Evolutionary conservation across 2,113 vertebrate genomes (phyloP).

Genomic region (Lucifuga dentata): DNA sequence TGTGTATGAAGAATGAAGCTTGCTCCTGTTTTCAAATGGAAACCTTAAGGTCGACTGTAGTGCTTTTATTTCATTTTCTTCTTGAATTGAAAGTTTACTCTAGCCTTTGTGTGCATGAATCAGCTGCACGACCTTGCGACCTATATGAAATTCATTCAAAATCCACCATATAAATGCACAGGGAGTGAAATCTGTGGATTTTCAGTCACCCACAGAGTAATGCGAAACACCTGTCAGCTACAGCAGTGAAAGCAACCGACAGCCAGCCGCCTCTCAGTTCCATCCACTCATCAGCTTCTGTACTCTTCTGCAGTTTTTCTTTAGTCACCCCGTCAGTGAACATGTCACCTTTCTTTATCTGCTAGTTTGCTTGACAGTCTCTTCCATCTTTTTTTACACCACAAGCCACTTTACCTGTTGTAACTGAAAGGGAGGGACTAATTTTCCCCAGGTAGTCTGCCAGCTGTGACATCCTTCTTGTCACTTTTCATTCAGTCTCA

Average conservation of each 20-base stretch:
- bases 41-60: conserved; percentile 19
- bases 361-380: conserved; percentile 51
- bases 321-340: conserved; percentile 58
- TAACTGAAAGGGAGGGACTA: conserved; percentile 2
- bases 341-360: conserved; percentile 57
- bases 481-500: conserved; percentile 31
- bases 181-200: conserved; percentile 20
- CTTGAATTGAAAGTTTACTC: conserved; percentile 55
- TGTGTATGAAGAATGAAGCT: no score
- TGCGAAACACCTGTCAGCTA: conserved; percentile 71
- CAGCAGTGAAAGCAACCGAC: conserved; percentile 45
- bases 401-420: conserved; percentile 48
- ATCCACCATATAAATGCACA: conserved; percentile 32
- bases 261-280: conserved; percentile 50
- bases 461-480: conserved; percentile 18
- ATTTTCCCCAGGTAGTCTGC: conserved; percentile 18
- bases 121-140: conserved; percentile 34
- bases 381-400: conserved; percentile 24
- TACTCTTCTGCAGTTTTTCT: conserved; percentile 42
- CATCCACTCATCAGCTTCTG: conserved; percentile 44
- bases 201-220: conserved; percentile 47
- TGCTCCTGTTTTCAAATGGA: no score
- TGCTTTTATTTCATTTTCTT: conserved; percentile 50
- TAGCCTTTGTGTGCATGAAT: conserved; percentile 47
- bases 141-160: conserved; percentile 30